phyloP scores from a whole-genome alignment of 2,113 vertebrate genomes.

The Mixornis gularis region DNA sequence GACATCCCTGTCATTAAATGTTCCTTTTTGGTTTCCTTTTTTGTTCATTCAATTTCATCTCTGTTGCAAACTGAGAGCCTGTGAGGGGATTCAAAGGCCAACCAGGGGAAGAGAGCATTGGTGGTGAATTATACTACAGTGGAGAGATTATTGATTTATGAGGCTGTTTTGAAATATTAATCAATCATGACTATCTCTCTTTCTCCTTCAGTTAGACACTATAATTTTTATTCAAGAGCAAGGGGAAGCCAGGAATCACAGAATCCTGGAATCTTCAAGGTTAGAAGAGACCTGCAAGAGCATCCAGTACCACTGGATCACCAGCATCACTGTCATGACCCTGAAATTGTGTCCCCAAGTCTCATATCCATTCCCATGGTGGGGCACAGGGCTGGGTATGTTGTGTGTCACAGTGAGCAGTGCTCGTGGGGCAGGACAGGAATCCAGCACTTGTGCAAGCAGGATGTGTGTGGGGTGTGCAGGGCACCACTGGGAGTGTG shows the following conservation, averaged over 20 bases:
- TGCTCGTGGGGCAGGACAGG: fast-evolving
- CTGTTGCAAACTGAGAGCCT: not conserved
- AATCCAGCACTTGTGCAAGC: fast-evolving
- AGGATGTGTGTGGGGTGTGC: not conserved
- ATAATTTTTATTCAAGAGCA: not conserved
- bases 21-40: not conserved
- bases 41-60: not conserved
- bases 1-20: not conserved
- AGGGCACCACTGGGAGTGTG: not conserved
- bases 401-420: not conserved
- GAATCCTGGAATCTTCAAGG: not conserved
- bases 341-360: not conserved
- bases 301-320: fast-evolving
- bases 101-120: not conserved
- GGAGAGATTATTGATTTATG: conserved; percentile 14
- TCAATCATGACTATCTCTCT: not conserved
- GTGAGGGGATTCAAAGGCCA: not conserved
- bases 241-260: not conserved
- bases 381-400: not conserved
- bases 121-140: not conserved
- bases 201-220: not conserved
- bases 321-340: not conserved
- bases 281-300: not conserved
- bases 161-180: conserved; percentile 10
- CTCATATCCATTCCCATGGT: not conserved